A percentile compares a stretch with the other conserved stretches of the same genome.
Evolutionary conservation across 2,797 vertebrate species (phyloP).

Genomic region (Huso huso): DNA sequence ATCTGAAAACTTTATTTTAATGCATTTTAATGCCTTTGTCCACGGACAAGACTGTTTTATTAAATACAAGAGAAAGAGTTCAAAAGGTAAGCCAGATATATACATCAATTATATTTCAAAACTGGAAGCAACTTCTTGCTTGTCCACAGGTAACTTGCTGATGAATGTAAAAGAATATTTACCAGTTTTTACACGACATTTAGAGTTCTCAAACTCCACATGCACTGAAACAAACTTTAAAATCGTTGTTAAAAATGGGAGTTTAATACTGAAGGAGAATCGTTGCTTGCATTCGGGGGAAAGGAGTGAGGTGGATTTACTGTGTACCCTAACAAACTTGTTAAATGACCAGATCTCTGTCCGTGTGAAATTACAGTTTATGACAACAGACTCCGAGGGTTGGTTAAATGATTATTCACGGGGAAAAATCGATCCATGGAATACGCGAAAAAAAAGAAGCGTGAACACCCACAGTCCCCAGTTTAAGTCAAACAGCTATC

Average conservation of each 20-base stretch:
- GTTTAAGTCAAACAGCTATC: constrained; percentile 87
- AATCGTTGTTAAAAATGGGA: constrained; percentile 36
- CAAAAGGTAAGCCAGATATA: constrained; percentile 42
- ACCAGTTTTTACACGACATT: constrained; percentile 37
- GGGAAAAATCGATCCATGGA: constrained; percentile 17
- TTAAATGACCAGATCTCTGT: constrained; percentile 30
- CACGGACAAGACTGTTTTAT: constrained; percentile 61
- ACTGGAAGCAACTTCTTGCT: constrained; percentile 49
- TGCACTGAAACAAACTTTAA: constrained; percentile 36
- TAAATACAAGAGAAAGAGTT: constrained; percentile 57
- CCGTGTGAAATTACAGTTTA: constrained; percentile 38
- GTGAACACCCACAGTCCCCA: constrained; percentile 61
- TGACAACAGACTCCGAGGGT: constrained; percentile 14
- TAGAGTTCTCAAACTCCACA: constrained; percentile 24
- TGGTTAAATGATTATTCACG: neutral
- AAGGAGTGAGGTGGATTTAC: constrained; percentile 30
- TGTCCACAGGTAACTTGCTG: constrained; percentile 44
- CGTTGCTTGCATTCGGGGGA: constrained; percentile 34
- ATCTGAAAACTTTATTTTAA: constrained; percentile 41
- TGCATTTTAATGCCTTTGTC: constrained; percentile 56
- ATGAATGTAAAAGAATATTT: constrained; percentile 47
- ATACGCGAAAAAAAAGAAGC: constrained; percentile 52
- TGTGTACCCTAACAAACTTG: constrained; percentile 40
- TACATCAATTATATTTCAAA: constrained; percentile 37
- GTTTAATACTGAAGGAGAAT: constrained; percentile 37